phyloP scores from a whole-genome alignment of 2,113 vertebrate genomes.

The Sinocyclocheilus grahami region DNA sequence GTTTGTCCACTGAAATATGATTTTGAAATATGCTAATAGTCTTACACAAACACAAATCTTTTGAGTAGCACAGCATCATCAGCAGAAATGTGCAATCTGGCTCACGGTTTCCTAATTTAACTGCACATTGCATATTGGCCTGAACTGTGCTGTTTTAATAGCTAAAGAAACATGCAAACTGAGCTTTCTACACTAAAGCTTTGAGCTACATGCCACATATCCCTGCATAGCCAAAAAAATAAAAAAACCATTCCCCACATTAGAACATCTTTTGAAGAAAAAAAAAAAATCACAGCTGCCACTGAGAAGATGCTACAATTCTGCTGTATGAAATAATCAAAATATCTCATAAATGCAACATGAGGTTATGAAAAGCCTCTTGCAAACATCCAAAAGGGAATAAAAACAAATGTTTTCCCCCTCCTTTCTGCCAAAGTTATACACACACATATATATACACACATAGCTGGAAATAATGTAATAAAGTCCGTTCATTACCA shows the following conservation, averaged over 20 bases:
- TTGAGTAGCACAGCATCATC: not conserved
- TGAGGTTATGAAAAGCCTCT: not conserved
- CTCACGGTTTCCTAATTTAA: conserved; percentile 9
- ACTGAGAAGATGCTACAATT: conserved; percentile 75
- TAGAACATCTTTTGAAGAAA: conserved; percentile 49
- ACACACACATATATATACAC: too few relatives aligned
- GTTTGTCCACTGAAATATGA: not conserved
- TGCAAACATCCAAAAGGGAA: conserved; percentile 45
- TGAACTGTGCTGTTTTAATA: not conserved
- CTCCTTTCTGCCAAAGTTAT: not conserved
- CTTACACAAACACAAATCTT: not conserved
- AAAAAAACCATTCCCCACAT: not conserved
- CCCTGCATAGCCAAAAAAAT: conserved; percentile 18
- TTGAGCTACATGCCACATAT: not conserved
- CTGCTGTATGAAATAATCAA: conserved; percentile 57
- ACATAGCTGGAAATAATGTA: not conserved
- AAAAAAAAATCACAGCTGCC: conserved; percentile 70
- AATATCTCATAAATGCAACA: not conserved
- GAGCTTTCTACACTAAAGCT: conserved; percentile 19
- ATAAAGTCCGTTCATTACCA: not conserved
- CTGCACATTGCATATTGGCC: not conserved
- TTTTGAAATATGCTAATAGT: not conserved
- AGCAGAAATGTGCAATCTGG: not conserved
- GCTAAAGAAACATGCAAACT: conserved; percentile 27
- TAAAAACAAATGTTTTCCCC: not conserved